Conservation (phyloP, 1,140 invertebrate species). For the Manduca sexta region DNA sequence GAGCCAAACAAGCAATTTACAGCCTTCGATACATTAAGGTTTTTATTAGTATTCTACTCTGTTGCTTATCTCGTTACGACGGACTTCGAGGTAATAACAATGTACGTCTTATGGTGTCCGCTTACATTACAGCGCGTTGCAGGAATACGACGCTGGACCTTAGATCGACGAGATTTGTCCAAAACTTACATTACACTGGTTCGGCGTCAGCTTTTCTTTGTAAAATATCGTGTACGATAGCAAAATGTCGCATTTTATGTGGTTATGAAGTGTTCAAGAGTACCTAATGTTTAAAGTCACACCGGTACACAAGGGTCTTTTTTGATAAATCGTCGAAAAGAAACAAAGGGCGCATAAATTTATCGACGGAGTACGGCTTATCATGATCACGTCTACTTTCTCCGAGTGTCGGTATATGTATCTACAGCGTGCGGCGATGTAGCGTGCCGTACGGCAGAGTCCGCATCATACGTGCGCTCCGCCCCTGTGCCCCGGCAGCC, state of each 20-base stretch:
- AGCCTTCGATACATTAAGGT: constrained; percentile 39
- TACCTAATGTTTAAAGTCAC: constrained; percentile 6
- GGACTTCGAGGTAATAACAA: constrained; percentile 23
- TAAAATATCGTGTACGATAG: constrained; percentile 6
- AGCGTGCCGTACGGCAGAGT: constrained; percentile 1
- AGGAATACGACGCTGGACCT: constrained; percentile 5
- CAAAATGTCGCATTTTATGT: constrained; percentile 12
- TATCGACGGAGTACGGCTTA: constrained; percentile 50
- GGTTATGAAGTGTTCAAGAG: constrained; percentile 10
- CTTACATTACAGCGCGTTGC: constrained; percentile 8
- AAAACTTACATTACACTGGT: no score
- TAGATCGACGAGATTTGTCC: neutral
- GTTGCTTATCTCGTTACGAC: constrained; percentile 34
- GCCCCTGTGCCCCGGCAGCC: constrained; percentile 2
- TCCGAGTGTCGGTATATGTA: constrained; percentile 42
- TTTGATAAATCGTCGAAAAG: constrained; percentile 68
- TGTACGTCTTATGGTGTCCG: constrained; percentile 3
- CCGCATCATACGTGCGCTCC: constrained; percentile 15
- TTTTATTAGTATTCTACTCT: constrained; percentile 47
- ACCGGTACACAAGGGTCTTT: constrained; percentile 28
- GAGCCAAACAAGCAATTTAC: constrained; percentile 53
- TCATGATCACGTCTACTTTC: constrained; percentile 63
- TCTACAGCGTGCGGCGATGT: constrained; percentile 4
- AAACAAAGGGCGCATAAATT: constrained; percentile 70
- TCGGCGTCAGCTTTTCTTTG: no score